These are phyloP conservation scores for Phaonia tiefii DNA, from an alignment of 2,888 invertebrate genomes.

Conservation along the genomic window DNA sequence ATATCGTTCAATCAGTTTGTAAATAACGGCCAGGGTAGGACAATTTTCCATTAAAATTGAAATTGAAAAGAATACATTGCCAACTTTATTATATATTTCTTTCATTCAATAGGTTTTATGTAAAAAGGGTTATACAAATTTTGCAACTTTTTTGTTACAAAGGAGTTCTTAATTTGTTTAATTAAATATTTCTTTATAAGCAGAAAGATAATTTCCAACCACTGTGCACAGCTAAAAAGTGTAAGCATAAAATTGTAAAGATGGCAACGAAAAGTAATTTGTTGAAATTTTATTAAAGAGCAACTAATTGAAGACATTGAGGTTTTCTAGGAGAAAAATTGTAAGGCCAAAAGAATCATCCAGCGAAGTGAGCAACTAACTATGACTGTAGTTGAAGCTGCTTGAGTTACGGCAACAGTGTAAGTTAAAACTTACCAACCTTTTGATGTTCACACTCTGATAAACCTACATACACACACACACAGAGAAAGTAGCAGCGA, in stretches of 20 bases:
- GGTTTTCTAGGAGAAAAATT: conserved; percentile 43
- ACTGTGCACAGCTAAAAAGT: conserved; percentile 37
- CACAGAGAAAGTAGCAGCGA: background rate
- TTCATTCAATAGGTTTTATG: no score
- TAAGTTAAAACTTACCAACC: conserved; percentile 59
- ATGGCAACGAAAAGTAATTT: conserved; percentile 60
- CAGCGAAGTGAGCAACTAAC: background rate
- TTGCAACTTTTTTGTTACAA: no score
- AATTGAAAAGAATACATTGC: no score
- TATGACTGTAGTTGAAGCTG: background rate
- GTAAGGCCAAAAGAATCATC: background rate
- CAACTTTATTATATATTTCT: no score
- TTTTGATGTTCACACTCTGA: conserved; percentile 57
- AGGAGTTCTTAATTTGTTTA: no score
- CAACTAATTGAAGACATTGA: conserved; percentile 66
- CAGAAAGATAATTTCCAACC: no score
- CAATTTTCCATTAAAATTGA: no score
- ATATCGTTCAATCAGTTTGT: no score
- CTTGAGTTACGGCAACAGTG: conserved; percentile 40
- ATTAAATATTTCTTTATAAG: no score
- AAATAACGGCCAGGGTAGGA: no score
- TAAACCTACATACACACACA: conserved; percentile 40
- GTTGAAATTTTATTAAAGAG: conserved; percentile 65
- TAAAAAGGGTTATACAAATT: no score
- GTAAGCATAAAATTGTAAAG: conserved; percentile 26